Evolutionary conservation across 1,140 invertebrate genomes (phyloP).

Genomic region (Drosophila auraria): DNA sequence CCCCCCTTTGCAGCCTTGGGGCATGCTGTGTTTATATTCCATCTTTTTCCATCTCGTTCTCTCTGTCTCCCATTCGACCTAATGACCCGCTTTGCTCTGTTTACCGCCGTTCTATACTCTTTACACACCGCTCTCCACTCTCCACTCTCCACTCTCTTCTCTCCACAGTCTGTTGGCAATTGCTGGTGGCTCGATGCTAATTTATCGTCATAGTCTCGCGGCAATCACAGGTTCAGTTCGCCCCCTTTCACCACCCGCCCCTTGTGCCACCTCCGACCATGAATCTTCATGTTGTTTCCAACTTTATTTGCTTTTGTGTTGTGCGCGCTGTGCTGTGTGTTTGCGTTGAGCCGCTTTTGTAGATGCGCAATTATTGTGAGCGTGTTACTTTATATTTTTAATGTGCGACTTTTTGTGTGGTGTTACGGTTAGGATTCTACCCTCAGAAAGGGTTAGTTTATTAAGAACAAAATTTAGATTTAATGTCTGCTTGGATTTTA

Average conservation of each 20-base stretch:
- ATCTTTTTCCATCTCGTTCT: slow-evolving; percentile 9
- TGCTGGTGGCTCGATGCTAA: slow-evolving; percentile 64
- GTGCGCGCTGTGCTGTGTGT: slow-evolving; percentile 26
- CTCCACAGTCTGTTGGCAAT: slow-evolving; percentile 16
- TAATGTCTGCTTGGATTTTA: neutral
- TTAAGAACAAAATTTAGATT: neutral
- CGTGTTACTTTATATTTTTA: slow-evolving; percentile 80
- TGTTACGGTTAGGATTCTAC: slow-evolving; percentile 28
- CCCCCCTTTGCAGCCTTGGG: slow-evolving; percentile 29
- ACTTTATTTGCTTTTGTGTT: slow-evolving; percentile 67
- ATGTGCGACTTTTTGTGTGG: slow-evolving; percentile 45
- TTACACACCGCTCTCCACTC: neutral
- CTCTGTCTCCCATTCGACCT: slow-evolving; percentile 43
- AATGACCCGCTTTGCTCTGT: slow-evolving; percentile 66
- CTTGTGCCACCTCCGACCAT: neutral
- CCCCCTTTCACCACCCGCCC: neutral
- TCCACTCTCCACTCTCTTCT: neutral
- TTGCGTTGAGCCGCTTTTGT: slow-evolving; percentile 64
- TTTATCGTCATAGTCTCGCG: slow-evolving; percentile 71
- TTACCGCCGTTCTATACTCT: slow-evolving; percentile 28
- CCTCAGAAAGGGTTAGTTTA: slow-evolving; percentile 19
- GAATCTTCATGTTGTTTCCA: slow-evolving; percentile 34
- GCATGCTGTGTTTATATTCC: slow-evolving; percentile 17
- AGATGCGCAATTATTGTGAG: slow-evolving; percentile 83
- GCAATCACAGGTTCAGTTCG: slow-evolving; percentile 69